Base-by-base conservation (phyloP, 2,797 vertebrate species). In the Pipistrellus pipistrellus region DNA sequence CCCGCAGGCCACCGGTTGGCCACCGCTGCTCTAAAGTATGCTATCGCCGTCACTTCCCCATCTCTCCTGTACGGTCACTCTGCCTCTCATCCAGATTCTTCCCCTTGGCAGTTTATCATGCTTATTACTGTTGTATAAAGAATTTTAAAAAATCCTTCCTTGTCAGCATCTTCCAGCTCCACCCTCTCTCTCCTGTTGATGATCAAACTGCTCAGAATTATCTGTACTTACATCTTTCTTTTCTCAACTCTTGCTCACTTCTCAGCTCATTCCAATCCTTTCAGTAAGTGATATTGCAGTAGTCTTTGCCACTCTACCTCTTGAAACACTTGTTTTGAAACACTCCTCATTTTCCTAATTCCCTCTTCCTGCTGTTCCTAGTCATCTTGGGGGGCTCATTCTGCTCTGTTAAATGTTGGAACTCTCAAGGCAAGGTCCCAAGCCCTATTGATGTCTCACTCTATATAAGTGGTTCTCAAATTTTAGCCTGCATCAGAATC, bases 401-500 rank as follows among this genome's bases (percentile, higher is more conserved):
- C 30, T 91, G 23, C 25, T 91, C 21, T 41, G 55, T 86, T 86
- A 83, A 93, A 18, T 53, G 44, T 83, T 81, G 44, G 44, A 20
- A 27, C 48, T 87, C 30, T 91, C 35, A 87, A 76, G 55, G 12
- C 10, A 88, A 73, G 38, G 62, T 27, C 18, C 17, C n/a, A 66
- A 11, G 21, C n/a, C 14, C 15, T 93, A 15, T 68, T 78, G 44
- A 46, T 25, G 1, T 68, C 32, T 78, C 20, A 2, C n/a, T 86
- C 7, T 32, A 0, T 62, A 14, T 44, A 27, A 59, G 18, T 69
- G 57, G 53, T 71, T 82, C 27, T 55, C 55, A 55, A 9, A 23
- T 81, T 62, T 38, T 23, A 77, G 32, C 35, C 69, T 64, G 23
- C 12, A 2, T 48, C 59, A 72, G 20, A 53, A 27, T 92, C 57